Evolutionary conservation across 2,113 vertebrate genomes (phyloP), one percentile per base, ranked within the genome.

Genomic region (Heloderma charlesbogerti): DNA sequence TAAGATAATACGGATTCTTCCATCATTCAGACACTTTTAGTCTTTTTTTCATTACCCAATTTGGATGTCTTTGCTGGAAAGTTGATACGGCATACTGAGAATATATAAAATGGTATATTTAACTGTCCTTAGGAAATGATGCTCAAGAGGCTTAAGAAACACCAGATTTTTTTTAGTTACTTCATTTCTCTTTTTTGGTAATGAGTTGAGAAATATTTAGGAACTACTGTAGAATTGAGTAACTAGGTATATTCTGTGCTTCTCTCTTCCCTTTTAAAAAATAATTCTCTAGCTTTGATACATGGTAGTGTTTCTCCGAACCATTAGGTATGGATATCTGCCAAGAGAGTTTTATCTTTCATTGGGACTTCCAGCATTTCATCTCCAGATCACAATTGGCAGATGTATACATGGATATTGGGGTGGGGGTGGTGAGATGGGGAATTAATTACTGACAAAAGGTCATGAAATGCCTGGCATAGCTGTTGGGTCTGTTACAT

Each of bases 11-110:
- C 20, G 48, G 45, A 63, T 54, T 51, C 40, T 20, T 87, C 71
- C 22, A 43, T 57, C 63, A 84, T 91, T 87, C 67, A 87, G 71
- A 90, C 88, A 92, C 80, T 87, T 83, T 75, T 31, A 9, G 40
- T 37, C 63, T 31, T 20, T 84, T 40, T 63, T 88, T 80, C 71
- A 72, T 84, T 92, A n/a, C 80, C 31, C 34, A n/a, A 13, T 72
- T 78, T 85, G 63, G 86, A 10, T 83, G 34, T 27, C n/a, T 9
- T 87, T 51, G 27, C 8, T 27, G 51, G 80, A 79, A 79, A 57
- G 2, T 20, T 29, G 74, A 84, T 9, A 20, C 18, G 1, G 10
- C 18, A 45, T 69, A 71, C 16, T 79, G 15, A 43, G 29, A 84
- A 27, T 43, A 43, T 48, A 3, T 81, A 40, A 89, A 72, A 40